Evolutionary conservation across 2,113 vertebrate genomes (phyloP).

Genomic region (Ardeotis arabs): DNA sequence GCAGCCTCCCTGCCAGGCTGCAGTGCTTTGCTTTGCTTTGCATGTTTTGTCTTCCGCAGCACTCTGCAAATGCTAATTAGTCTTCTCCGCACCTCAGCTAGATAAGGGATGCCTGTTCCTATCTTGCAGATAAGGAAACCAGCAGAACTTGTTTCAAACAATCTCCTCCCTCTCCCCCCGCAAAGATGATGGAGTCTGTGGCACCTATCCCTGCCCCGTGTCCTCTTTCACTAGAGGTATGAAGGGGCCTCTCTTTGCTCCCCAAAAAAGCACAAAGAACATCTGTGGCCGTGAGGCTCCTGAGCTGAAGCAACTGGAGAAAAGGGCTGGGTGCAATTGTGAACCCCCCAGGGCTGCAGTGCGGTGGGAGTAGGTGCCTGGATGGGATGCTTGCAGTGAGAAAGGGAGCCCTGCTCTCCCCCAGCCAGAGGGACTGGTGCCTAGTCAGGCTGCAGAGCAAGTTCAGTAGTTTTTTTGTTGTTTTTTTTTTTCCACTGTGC

Average conservation of each 20-base stretch:
- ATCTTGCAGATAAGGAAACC: constrained; percentile 47
- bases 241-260: background rate
- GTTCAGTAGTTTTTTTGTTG: background rate
- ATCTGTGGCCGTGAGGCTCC: background rate
- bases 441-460: background rate
- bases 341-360: accelerated
- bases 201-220: background rate
- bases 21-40: background rate
- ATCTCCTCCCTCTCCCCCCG: background rate
- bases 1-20: background rate
- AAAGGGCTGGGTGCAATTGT: background rate
- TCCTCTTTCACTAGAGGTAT: background rate
- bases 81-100: constrained; percentile 14
- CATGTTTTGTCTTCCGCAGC: background rate
- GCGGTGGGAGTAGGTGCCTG: accelerated
- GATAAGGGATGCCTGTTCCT: constrained; percentile 37
- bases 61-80: constrained; percentile 62
- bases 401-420: background rate
- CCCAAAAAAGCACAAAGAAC: background rate
- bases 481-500: accelerated
- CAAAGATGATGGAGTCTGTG: background rate
- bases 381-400: background rate
- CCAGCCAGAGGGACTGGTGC: accelerated
- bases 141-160: constrained; percentile 54
- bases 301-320: background rate